Percentiles rank a stretch among this genome's conserved stretches.
Evolutionary conservation across 1,140 invertebrate species (phyloP).

Genomic region (Hylaeus anthracinus): DNA sequence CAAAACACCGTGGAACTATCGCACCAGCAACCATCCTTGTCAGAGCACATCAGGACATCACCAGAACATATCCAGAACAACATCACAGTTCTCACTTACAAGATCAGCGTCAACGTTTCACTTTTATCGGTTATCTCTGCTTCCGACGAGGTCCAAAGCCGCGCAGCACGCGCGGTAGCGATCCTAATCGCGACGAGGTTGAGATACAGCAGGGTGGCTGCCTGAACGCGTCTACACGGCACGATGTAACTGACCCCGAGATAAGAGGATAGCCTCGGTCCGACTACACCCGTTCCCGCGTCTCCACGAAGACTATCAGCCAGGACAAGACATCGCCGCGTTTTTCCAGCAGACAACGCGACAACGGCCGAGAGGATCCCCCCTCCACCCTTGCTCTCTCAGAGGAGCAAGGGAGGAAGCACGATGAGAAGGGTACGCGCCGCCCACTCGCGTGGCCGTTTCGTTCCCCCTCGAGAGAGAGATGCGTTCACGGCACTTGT

Average conservation of each 20-base stretch:
- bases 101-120: neutral
- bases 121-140: neutral
- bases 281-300: slow-evolving; percentile 43
- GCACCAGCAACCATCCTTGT: no score
- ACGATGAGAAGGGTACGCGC: slow-evolving; percentile 59
- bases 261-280: slow-evolving; percentile 52
- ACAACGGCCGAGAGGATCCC: slow-evolving; percentile 33
- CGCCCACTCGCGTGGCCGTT: slow-evolving; percentile 79
- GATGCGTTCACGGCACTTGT: slow-evolving; percentile 26
- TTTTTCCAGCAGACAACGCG: slow-evolving; percentile 31
- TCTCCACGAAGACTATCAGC: slow-evolving; percentile 56
- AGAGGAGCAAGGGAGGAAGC: slow-evolving; percentile 30
- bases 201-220: slow-evolving; percentile 4
- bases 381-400: slow-evolving; percentile 21
- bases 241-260: slow-evolving; percentile 69
- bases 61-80: no score
- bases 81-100: neutral
- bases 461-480: slow-evolving; percentile 28
- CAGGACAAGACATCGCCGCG: slow-evolving; percentile 32
- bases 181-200: slow-evolving; percentile 34
- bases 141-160: neutral
- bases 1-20: no score
- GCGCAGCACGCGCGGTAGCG: slow-evolving; percentile 25
- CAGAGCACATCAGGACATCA: no score
- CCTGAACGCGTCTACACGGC: slow-evolving; percentile 12